Base-by-base conservation (phyloP, 2,113 vertebrate species). In the Lipophrys pholis region DNA sequence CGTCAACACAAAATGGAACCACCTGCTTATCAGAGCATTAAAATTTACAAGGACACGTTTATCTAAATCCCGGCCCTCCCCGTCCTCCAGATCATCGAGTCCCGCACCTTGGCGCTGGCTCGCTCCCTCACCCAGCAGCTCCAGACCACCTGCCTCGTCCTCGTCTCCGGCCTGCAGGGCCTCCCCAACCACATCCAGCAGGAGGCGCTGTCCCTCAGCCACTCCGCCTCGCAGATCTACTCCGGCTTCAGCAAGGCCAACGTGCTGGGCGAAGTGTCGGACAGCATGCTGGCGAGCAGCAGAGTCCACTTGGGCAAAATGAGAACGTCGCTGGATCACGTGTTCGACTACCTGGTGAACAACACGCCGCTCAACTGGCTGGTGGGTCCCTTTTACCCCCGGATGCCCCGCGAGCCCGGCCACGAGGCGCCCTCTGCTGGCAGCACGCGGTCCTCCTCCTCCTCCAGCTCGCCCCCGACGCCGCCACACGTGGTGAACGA, bases 351-450 rank as follows among this genome's bases (percentile, higher is more conserved):
- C 77, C 87, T 99, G 92, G 91, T 99, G 90, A 97, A 98, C 91
- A 98, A 97, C 94, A 97, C 96, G 0, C 96, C 96, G 0, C 95
- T 99, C 85, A 97, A 96, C 91, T 98, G 97, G 96, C 94, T 99
- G 90, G 96, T 98, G 78, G 97, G 97, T 87, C 96, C 97, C 35
- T 97, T 97, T 93, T 96, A 96, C 90, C 92, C 92, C 1, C 80
- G 50, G 6, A 43, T 79, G n/a, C 8, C 14, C 3, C 51, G 59
- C 0, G 10, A 57, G 5, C 0, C 7, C 0, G 15, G 1, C 3
- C 7, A 0, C 0, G 0, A 5, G 0, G 8, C 16, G 0, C 8
- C 15, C 5, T 21, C 70, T 0, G 6, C 16, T 1, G 1, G 10
- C 35, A 8, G 63, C 45, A 73, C 89, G 85, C 52, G 6, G 7